phyloP scores from a whole-genome alignment of 2,888 invertebrate species.

The Siphlonurus alternatus region DNA sequence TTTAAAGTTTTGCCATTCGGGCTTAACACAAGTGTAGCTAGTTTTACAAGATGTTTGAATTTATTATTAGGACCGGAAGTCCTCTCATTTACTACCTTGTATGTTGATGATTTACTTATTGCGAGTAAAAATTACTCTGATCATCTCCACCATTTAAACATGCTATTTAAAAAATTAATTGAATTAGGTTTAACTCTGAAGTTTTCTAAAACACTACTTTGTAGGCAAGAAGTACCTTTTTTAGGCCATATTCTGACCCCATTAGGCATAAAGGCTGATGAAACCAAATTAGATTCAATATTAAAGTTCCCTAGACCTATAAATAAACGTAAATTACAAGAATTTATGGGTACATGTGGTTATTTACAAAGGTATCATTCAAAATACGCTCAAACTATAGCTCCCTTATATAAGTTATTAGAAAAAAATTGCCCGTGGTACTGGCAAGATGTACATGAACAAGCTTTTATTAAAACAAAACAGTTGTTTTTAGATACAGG shows the following conservation, averaged over 20 bases:
- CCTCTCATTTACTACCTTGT: neutral
- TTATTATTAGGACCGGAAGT: neutral
- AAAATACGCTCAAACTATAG: neutral
- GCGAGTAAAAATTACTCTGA: neutral
- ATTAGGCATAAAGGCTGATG: neutral
- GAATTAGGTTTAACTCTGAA: neutral
- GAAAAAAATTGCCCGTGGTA: neutral
- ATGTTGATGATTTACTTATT: neutral
- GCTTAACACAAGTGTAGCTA: too few relatives aligned
- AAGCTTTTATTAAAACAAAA: neutral
- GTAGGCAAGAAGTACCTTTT: neutral
- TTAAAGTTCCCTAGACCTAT: neutral
- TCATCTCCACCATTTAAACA: neutral
- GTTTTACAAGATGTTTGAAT: too few relatives aligned
- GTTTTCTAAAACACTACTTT: neutral
- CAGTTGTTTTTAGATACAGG: neutral
- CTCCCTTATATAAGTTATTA: neutral
- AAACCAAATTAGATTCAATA: neutral
- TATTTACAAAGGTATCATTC: neutral
- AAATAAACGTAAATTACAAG: neutral
- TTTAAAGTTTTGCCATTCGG: too few relatives aligned
- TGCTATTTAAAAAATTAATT: neutral
- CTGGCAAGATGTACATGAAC: neutral
- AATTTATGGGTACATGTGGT: neutral
- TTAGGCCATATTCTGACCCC: neutral